phyloP scores from a whole-genome alignment of 2,888 invertebrate genomes.

The Caenorhabditis panamensis region DNA sequence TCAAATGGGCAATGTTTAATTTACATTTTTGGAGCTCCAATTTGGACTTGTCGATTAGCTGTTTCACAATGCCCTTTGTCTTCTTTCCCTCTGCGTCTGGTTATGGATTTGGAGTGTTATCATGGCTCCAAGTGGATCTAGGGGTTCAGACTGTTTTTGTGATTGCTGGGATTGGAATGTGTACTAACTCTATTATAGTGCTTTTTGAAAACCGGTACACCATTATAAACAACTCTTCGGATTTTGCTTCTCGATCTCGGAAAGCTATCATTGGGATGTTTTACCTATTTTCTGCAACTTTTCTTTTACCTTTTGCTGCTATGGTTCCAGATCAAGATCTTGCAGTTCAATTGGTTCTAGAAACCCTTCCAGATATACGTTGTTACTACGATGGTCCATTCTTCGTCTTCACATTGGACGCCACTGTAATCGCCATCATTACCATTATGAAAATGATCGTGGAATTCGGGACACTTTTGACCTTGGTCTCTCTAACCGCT shows the following conservation, averaged over 20 bases:
- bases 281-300: too few relatives aligned
- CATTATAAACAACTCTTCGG: too few relatives aligned
- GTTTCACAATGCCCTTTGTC: conserved; percentile 8
- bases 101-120: conserved; percentile 6
- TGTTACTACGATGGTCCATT: conserved; percentile 20
- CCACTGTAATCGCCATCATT: too few relatives aligned
- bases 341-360: background rate
- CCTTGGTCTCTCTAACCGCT: conserved; percentile 1
- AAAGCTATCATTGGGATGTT: too few relatives aligned
- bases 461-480: too few relatives aligned
- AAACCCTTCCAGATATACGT: background rate
- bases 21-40: conserved; percentile 2
- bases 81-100: conserved; percentile 8
- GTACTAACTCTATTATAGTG: too few relatives aligned
- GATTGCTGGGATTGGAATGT: background rate
- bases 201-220: too few relatives aligned
- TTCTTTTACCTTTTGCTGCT: too few relatives aligned
- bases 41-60: background rate
- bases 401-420: conserved; percentile 18
- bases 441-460: too few relatives aligned
- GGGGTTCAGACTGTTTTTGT: conserved; percentile 7
- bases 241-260: too few relatives aligned
- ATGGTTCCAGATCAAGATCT: too few relatives aligned
- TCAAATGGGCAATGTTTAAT: background rate
- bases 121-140: background rate